phyloP scores from a whole-genome alignment of 1,140 invertebrate species.

The Drosophila quadrilineata region DNA sequence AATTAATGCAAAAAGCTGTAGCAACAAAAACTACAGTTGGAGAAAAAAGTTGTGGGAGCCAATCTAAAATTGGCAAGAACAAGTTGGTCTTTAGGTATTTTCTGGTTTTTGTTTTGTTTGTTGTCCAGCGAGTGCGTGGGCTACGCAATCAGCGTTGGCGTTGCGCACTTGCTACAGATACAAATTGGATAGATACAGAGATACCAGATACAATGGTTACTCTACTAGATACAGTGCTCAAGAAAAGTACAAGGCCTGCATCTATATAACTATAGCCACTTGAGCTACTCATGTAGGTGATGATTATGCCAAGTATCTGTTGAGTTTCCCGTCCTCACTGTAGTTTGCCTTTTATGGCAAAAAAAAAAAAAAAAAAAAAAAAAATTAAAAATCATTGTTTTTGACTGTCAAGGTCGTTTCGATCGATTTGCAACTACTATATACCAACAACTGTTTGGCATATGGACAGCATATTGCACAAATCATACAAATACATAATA shows the following conservation, averaged over 20 bases:
- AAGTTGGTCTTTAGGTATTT: constrained; percentile 34
- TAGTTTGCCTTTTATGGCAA: constrained; percentile 60
- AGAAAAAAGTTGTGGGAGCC: constrained; percentile 66
- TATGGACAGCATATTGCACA: constrained; percentile 33
- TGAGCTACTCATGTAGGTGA: constrained; percentile 43
- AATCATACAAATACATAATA: not conserved
- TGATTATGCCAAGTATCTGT: constrained; percentile 45
- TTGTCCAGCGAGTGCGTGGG: constrained; percentile 36
- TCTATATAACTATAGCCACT: constrained; percentile 19
- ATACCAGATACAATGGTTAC: constrained; percentile 33
- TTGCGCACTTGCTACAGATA: constrained; percentile 15
- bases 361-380: constrained; percentile 19
- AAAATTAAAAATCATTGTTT: constrained; percentile 54
- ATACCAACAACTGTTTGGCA: constrained; percentile 32
- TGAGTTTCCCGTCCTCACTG: constrained; percentile 23
- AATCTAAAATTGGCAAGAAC: constrained; percentile 69
- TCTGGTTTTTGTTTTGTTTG: constrained; percentile 2
- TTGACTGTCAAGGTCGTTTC: constrained; percentile 75
- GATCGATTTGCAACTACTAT: constrained; percentile 64
- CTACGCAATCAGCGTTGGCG: constrained; percentile 39
- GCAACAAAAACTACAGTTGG: constrained; percentile 12
- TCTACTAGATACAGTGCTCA: constrained; percentile 19
- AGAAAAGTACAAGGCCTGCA: not conserved
- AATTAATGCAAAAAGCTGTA: constrained; percentile 69
- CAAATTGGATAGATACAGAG: not conserved